Percentiles rank a stretch among this genome's conserved stretches.
These are phyloP conservation scores for Drosophila parvula DNA, from an alignment of 1,140 invertebrate genomes.

Conservation along the genomic window DNA sequence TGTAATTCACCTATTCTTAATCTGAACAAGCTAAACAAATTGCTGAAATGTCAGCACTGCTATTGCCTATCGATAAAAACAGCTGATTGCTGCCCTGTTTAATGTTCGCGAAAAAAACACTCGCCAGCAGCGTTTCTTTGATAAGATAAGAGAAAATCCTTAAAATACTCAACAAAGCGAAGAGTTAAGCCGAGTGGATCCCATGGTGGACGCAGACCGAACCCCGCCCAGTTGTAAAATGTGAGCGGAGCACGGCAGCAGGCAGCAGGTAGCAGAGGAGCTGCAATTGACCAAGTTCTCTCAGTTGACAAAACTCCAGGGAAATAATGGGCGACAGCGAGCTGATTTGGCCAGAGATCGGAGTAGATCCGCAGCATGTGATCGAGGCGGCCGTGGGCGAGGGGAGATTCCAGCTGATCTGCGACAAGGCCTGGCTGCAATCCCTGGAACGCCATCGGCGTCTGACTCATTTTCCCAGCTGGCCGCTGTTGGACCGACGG, in stretches of 20 bases:
- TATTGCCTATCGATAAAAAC: conserved; percentile 17
- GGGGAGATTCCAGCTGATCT: conserved; percentile 86
- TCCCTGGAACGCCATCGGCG: conserved; percentile 86
- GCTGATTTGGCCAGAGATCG: conserved; percentile 86
- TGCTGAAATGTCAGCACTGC: neutral
- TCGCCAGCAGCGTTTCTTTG: conserved; percentile 19
- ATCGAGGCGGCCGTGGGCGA: conserved; percentile 84
- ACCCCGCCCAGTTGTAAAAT: conserved; percentile 35
- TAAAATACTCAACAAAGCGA: conserved; percentile 11
- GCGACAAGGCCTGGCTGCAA: conserved; percentile 88
- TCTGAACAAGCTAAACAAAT: neutral
- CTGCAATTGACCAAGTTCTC: conserved; percentile 13
- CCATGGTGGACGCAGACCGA: conserved; percentile 13
- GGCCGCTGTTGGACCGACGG: conserved; percentile 81
- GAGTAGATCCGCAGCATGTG: conserved; percentile 87
- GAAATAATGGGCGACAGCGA: conserved; percentile 57
- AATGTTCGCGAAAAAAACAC: conserved; percentile 19
- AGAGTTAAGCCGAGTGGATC: conserved; percentile 5
- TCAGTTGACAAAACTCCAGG: conserved; percentile 13
- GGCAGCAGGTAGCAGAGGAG: conserved; percentile 1
- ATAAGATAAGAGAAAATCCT: conserved; percentile 45
- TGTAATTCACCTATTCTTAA: too few relatives aligned
- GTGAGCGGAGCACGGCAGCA: conserved; percentile 18
- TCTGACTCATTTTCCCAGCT: conserved; percentile 83
- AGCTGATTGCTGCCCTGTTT: conserved; percentile 9